Percentiles rank a stretch among this genome's conserved stretches.
Evolutionary conservation across 2,888 invertebrate genomes (phyloP).

Genomic region (Cordilura impudica): DNA sequence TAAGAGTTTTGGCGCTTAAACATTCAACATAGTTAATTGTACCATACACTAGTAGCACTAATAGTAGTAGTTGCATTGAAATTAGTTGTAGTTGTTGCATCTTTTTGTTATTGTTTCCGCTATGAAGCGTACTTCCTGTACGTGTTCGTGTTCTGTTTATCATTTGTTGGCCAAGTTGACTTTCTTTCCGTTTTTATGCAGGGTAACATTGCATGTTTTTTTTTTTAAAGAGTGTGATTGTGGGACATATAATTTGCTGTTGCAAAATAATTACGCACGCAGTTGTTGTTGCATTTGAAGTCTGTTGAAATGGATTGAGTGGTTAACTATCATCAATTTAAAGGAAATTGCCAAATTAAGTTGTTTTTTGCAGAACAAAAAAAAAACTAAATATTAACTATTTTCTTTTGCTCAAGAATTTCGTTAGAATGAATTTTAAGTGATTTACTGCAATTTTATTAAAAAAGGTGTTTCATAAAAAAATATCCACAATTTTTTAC

Average conservation of each 20-base stretch:
- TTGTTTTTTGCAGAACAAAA: not conserved
- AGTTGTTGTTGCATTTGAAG: not conserved
- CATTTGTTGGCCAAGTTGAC: constrained; percentile 8
- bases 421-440: no score
- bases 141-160: constrained; percentile 16
- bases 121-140: not conserved
- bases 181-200: constrained; percentile 25
- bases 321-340: constrained; percentile 31
- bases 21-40: constrained; percentile 8
- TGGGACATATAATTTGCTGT: not conserved
- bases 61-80: not conserved
- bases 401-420: no score
- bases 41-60: not conserved
- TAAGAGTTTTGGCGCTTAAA: not conserved
- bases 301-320: constrained; percentile 4
- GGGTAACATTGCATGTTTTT: not conserved
- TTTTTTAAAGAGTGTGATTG: not conserved
- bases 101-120: not conserved
- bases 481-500: no score
- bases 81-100: not conserved
- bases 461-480: no score
- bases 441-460: no score
- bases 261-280: not conserved
- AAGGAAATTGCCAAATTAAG: constrained; percentile 46
- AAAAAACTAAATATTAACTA: no score